Percentiles rank a stretch among this genome's conserved stretches.
Conservation (phyloP, 2,797 vertebrate genomes). For the Brotogeris chrysoptera region DNA sequence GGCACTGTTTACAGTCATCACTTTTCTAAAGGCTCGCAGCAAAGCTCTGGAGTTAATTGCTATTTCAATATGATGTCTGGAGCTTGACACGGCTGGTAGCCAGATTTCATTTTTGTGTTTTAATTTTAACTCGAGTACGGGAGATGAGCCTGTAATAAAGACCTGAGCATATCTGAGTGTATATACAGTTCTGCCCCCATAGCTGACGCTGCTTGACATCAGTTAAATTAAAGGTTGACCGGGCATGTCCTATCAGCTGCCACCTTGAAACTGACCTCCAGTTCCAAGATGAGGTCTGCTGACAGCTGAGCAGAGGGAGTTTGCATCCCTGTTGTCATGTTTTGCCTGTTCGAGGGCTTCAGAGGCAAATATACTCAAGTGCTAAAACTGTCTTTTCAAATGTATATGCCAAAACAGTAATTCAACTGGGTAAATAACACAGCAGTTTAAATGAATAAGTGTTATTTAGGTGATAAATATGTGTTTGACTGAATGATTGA, state of each 20-base stretch:
- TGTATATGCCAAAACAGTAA: slow-evolving; percentile 65
- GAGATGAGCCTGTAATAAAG: slow-evolving; percentile 3
- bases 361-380: slow-evolving; percentile 10
- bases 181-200: not conserved
- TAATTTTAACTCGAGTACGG: not conserved
- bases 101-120: slow-evolving; percentile 26
- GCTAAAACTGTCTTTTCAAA: slow-evolving; percentile 48
- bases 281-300: not conserved
- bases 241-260: not conserved
- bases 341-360: not conserved
- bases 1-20: not conserved
- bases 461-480: slow-evolving; percentile 69
- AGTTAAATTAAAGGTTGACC: slow-evolving; percentile 32
- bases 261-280: slow-evolving; percentile 35
- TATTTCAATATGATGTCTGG: slow-evolving; percentile 2
- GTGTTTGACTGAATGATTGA: slow-evolving; percentile 58
- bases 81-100: slow-evolving; percentile 19
- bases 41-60: slow-evolving; percentile 31
- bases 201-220: slow-evolving; percentile 36
- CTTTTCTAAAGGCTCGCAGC: not conserved
- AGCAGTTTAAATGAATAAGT: slow-evolving; percentile 65
- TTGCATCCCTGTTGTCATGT: slow-evolving; percentile 15
- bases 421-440: slow-evolving; percentile 68
- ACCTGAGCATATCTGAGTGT: not conserved
- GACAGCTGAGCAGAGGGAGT: slow-evolving; percentile 1